Conservation (phyloP, 2,113 vertebrate genomes). For the Megaptera novaeangliae region DNA sequence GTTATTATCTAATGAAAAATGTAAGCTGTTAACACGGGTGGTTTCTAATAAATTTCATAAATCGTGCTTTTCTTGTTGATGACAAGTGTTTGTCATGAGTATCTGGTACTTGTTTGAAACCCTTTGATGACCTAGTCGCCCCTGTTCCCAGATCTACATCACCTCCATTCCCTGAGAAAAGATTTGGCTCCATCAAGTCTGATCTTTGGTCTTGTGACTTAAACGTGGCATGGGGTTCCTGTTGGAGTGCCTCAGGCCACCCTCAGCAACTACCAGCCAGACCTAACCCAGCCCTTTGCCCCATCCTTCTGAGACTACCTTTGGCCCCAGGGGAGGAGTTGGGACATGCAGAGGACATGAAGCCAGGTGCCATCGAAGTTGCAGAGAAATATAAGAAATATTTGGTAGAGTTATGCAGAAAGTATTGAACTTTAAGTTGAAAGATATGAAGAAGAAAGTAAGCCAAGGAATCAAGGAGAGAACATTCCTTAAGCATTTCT, state of each 20-base stretch:
- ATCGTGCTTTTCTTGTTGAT: not conserved
- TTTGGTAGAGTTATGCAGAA: not conserved
- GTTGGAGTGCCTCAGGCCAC: not conserved
- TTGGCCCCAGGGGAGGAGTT: not conserved
- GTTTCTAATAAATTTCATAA: not conserved
- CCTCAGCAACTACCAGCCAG: not conserved
- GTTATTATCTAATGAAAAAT: slow-evolving; percentile 4
- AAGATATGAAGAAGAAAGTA: not conserved
- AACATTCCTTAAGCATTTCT: not conserved
- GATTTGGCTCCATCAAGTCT: not conserved
- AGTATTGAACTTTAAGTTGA: not conserved
- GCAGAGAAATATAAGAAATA: not conserved
- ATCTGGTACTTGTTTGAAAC: not conserved
- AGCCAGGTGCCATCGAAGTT: not conserved
- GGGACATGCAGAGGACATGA: not conserved
- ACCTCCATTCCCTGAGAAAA: not conserved
- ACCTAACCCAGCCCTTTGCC: not conserved
- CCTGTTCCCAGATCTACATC: not conserved
- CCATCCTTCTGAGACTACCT: not conserved
- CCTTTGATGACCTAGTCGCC: not conserved
- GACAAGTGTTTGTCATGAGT: not conserved
- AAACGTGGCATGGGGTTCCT: not conserved
- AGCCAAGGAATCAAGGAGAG: not conserved
- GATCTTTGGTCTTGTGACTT: not conserved
- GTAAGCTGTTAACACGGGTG: not conserved